A percentile compares a stretch with the other conserved stretches of the same genome.
These are phyloP conservation scores for Menidia beryllina DNA, from an alignment of 2,113 vertebrate genomes.

Conservation along the genomic window DNA sequence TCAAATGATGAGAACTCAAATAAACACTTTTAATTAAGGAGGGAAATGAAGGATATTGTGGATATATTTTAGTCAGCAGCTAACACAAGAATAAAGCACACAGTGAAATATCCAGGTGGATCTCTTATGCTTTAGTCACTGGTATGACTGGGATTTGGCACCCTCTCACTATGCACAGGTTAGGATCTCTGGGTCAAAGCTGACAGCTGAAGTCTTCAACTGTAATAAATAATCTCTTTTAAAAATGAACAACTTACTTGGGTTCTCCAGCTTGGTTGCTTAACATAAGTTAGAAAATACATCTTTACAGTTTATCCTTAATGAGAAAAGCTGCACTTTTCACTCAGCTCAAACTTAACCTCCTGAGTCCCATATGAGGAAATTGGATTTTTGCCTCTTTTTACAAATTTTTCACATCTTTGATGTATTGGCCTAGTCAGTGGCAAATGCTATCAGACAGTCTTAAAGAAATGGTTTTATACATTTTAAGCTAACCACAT, in stretches of 20 bases:
- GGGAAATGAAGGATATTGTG: not conserved
- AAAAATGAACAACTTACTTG: no score
- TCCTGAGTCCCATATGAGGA: no score
- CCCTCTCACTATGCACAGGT: not conserved
- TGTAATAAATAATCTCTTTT: not conserved
- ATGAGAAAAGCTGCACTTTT: not conserved
- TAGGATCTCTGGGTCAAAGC: not conserved
- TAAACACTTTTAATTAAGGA: not conserved
- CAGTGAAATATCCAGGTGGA: not conserved
- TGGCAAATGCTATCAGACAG: no score
- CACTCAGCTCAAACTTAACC: no score
- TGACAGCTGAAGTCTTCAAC: not conserved
- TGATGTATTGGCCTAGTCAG: no score
- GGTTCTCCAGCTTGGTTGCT: no score
- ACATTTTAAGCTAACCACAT: no score
- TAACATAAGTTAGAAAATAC: no score
- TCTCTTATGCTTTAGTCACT: no score
- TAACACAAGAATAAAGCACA: not conserved
- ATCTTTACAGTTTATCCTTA: not conserved
- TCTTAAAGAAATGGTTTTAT: no score
- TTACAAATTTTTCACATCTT: no score
- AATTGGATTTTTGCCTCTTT: no score
- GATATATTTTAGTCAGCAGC: not conserved
- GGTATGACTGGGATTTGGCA: not conserved
- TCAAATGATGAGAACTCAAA: not conserved